Evolutionary conservation across 2,113 vertebrate species (phyloP), one percentile per base, ranked within the genome.

Genomic region (Trematocara nigrifrons): DNA sequence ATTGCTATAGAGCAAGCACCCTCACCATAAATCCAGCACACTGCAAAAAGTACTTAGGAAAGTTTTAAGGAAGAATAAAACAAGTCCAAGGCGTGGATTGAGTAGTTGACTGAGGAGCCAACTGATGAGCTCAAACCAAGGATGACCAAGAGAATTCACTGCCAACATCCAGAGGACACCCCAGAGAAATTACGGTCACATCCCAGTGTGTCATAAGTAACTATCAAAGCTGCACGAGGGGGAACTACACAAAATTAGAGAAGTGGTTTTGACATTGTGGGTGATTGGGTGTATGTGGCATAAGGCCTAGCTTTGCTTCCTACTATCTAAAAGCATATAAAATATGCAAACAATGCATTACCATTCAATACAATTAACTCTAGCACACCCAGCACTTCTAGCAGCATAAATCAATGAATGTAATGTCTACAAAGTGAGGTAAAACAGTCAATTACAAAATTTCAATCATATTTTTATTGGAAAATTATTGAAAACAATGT

Each of bases 401-500:
- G 16, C 57, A 52, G 26, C 9, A n/a, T 11, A 51, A 45, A 4
- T 15, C 5, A 42, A 9, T 7, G 3, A 6, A 22, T 11, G 1
- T 33, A 22, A 64, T 12, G 11, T 20, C 2, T 18, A 49, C 3
- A 76, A 64, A 59, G 3, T 38, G 11, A 77, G n/a, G 7, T 20
- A 10, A 81, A 47, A 61, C 29, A 40, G 18, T 16, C 7, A 61
- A 76, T 84, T 77, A 57, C 56, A 83, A 82, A 79, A 56, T 86
- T 92, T 92, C 59, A 90, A 90, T 94, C 53, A 49, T 81, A 85
- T 74, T 93, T 76, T 94, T 94, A 94, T 94, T 94, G 91, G 89
- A 94, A 95, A 93, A 93, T 90, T 92, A 87, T 92, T 91, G 89
- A 94, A 94, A 94, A 95, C 92, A 94, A 94, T 51, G 71, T 93